Evolutionary conservation across 2,113 vertebrate species (phyloP).

Genomic region (Apodemus speciosus): DNA sequence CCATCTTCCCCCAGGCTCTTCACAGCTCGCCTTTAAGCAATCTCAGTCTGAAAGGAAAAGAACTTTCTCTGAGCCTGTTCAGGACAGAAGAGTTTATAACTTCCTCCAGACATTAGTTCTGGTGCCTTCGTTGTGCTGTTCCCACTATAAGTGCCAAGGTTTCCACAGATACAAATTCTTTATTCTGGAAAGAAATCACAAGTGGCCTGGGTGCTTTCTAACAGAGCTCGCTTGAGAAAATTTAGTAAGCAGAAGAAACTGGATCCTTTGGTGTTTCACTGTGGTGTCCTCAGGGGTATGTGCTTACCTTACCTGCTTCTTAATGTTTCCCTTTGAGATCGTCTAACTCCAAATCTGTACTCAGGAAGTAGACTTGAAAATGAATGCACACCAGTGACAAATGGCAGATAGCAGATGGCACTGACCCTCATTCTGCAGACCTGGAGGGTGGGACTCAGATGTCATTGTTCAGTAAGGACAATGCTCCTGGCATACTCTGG

Average conservation of each 20-base stretch:
- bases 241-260: background rate
- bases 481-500: background rate
- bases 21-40: conserved; percentile 40
- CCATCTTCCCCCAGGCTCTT: conserved; percentile 19
- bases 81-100: background rate
- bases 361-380: background rate
- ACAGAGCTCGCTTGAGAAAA: background rate
- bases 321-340: background rate
- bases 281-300: background rate
- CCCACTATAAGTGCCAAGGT: background rate
- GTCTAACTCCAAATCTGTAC: background rate
- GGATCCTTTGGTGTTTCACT: background rate
- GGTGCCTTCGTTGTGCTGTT: background rate
- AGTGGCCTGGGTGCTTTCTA: background rate
- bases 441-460: background rate
- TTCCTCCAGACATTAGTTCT: background rate
- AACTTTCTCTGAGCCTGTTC: conserved; percentile 26
- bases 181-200: background rate
- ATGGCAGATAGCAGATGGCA: background rate
- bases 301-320: background rate
- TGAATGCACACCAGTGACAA: background rate
- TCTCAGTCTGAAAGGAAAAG: background rate
- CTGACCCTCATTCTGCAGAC: background rate
- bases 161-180: background rate
- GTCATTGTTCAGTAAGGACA: background rate